phyloP scores from a whole-genome alignment of 1,140 invertebrate species.

The Listronotus bonariensis region DNA sequence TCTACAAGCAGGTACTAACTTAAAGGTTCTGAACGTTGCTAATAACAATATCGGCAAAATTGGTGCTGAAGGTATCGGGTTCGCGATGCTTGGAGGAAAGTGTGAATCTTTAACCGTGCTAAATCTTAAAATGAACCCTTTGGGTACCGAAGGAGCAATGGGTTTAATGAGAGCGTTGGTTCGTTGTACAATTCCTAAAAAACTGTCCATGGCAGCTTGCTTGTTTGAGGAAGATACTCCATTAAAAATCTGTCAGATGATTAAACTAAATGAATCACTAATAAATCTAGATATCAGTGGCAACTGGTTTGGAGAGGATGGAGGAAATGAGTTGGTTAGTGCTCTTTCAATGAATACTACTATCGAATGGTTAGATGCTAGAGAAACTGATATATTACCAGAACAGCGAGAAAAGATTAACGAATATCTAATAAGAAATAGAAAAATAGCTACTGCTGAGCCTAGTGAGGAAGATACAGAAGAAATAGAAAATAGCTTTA shows the following conservation, averaged over 20 bases:
- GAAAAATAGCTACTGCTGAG: background rate
- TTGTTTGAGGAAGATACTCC: conserved; percentile 47
- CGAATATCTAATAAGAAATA: conserved; percentile 36
- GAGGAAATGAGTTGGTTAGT: conserved; percentile 41
- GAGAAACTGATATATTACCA: conserved; percentile 46
- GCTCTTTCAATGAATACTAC: background rate
- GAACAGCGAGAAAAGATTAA: conserved; percentile 34
- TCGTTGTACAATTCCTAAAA: conserved; percentile 42
- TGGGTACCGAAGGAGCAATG: conserved; percentile 50
- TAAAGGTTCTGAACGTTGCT: conserved; percentile 47
- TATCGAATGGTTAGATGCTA: conserved; percentile 44
- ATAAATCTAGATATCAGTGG: conserved; percentile 51
- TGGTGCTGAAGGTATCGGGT: conserved; percentile 44
- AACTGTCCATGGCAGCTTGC: conserved; percentile 49
- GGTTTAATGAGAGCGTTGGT: conserved; percentile 51
- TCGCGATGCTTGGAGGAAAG: conserved; percentile 2
- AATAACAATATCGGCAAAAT: conserved; percentile 50
- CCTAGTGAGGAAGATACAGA: no score
- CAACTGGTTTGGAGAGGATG: conserved; percentile 51
- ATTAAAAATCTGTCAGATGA: conserved; percentile 45
- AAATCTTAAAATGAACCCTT: conserved; percentile 52
- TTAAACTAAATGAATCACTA: conserved; percentile 49
- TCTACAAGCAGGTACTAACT: conserved; percentile 39
- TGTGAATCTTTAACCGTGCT: conserved; percentile 30
- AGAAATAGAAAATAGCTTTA: no score